Base-by-base conservation (phyloP, 2,797 vertebrate genomes). In the Protonibea diacanthus region DNA sequence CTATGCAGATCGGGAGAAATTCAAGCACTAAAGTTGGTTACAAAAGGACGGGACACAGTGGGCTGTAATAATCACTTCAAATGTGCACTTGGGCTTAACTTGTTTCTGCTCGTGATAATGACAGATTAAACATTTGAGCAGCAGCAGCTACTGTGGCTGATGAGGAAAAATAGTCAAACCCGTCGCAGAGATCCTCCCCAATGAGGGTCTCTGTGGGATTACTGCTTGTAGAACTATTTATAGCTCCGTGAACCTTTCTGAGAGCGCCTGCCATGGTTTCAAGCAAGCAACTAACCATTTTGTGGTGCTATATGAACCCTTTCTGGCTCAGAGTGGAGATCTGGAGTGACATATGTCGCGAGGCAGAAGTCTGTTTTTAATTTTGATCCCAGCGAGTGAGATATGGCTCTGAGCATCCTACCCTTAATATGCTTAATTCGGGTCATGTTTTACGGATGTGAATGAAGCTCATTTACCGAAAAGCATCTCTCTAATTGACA, bases 401-500 rank as follows among this genome's bases (percentile, higher is more conserved):
- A 79, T 59, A 8, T 17, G 76, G 63, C 71, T 83, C 29, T 7
- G 70, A 78, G 84, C 78, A 58, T 82, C 76, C 72, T 15, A 62
- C 49, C 27, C 55, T 85, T 85, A 71, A 84, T 40, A 57, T 44
- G 55, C 2, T 56, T 56, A 83, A 84, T 85, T 82, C 6, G 51
- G 74, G 83, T 89, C 74, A 76, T 7, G 70, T 5, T 78, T 82
- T 48, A 69, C 49, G 10, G 57, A 81, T 76, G 74, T 74, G 56
- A 89, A 81, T 65, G 80, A 73, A 86, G 84, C 81, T 65, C 56
- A 14, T 89, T 91, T 85, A 76, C 80, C 27, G 20, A 85, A 88
- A 88, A 80, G 75, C 82, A 62, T 86, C 86, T 86, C 86, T 81
- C 82, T 89, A 86, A 90, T 86, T 88, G 87, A 83, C 83, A 73